Conservation (phyloP, 64 coral and sea anemone species). For the Stichodactyla mertensii region DNA sequence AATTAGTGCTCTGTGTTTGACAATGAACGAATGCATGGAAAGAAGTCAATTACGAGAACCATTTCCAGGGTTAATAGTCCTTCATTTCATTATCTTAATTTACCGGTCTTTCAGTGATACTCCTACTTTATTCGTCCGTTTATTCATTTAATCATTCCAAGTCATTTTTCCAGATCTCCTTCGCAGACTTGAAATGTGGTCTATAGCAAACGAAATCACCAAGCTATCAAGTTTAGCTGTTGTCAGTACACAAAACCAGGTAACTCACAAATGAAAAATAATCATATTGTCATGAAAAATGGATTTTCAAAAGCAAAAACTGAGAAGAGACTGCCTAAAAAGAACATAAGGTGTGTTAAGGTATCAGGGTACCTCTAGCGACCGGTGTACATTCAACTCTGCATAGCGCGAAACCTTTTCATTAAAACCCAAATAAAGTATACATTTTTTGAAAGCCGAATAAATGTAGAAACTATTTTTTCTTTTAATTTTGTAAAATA, state of each 20-base stretch:
- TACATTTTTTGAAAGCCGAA: too few species aligned
- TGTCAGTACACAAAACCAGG: constrained; percentile 77
- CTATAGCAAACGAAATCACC: constrained; percentile 82
- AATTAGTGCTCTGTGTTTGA: too few species aligned
- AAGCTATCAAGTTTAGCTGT: constrained; percentile 74
- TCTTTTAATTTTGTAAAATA: too few species aligned
- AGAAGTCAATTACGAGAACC: too few species aligned
- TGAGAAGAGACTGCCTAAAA: neutral
- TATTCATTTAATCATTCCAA: neutral
- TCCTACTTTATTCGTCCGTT: neutral
- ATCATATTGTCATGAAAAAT: neutral
- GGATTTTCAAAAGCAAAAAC: too few species aligned
- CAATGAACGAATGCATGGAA: too few species aligned
- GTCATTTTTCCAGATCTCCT: constrained; percentile 54
- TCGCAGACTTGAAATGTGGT: constrained; percentile 78
- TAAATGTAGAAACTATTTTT: too few species aligned
- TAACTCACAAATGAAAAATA: neutral
- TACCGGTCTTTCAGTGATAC: neutral
- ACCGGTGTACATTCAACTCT: too few species aligned
- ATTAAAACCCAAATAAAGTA: too few species aligned
- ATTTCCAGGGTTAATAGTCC: too few species aligned
- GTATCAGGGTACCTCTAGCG: too few species aligned
- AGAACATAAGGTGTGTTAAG: neutral
- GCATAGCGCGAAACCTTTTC: too few species aligned
- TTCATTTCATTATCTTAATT: neutral